Evolutionary conservation across 2,888 invertebrate species (phyloP).

Genomic region (Phanerotoma sp.): DNA sequence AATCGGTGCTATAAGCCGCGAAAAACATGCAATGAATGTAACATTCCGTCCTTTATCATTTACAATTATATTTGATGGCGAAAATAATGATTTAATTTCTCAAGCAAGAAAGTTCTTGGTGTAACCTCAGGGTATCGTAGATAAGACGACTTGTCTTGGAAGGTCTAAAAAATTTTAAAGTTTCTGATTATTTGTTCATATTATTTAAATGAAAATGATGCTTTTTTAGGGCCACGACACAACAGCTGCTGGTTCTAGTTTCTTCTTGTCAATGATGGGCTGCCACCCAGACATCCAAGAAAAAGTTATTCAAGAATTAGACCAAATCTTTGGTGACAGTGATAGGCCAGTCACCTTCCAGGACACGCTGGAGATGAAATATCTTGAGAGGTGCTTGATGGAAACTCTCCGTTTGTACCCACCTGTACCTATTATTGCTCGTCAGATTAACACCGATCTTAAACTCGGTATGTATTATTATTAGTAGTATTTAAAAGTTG

Average conservation of each 20-base stretch:
- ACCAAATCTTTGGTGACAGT: constrained; percentile 76
- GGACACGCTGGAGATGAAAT: constrained; percentile 80
- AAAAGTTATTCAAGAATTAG: constrained; percentile 72
- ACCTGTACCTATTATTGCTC: constrained; percentile 77
- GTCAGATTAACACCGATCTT: constrained; percentile 70
- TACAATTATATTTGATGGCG: too few species aligned
- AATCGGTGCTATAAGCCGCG: too few species aligned
- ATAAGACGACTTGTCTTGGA: too few species aligned
- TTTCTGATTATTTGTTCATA: not conserved
- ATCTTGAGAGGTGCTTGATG: constrained; percentile 75
- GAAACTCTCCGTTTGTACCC: constrained; percentile 78
- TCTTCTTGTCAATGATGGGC: constrained; percentile 81
- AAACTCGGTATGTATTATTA: constrained; percentile 63
- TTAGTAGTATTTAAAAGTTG: not conserved
- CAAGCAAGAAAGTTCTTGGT: not conserved
- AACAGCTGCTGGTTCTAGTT: constrained; percentile 84
- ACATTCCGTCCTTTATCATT: too few species aligned
- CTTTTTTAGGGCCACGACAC: constrained; percentile 72
- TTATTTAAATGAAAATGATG: constrained; percentile 2
- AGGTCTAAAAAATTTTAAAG: too few species aligned
- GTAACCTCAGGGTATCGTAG: not conserved
- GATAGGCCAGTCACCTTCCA: constrained; percentile 75
- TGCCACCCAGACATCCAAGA: constrained; percentile 78
- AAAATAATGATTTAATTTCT: not conserved
- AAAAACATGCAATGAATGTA: too few species aligned